Evolutionary conservation across 2,888 invertebrate genomes (phyloP).

Genomic region (Sinohyriopsis cumingii): DNA sequence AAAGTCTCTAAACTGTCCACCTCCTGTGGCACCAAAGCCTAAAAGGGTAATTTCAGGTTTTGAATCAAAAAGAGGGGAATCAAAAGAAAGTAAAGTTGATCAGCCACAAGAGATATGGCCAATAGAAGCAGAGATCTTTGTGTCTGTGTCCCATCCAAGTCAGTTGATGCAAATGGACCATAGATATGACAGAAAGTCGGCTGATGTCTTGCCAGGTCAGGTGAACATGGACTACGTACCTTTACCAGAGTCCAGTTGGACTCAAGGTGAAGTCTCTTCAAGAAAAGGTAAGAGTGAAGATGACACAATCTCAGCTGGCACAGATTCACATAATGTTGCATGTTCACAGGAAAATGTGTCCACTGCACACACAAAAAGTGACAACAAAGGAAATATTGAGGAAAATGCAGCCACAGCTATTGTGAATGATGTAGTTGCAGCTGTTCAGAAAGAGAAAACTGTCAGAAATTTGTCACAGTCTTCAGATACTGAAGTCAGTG

Average conservation of each 20-base stretch:
- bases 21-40: slow-evolving; percentile 54
- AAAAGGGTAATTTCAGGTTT: slow-evolving; percentile 4
- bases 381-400: slow-evolving; percentile 12
- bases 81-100: slow-evolving; percentile 5
- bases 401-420: slow-evolving; percentile 25
- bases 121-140: slow-evolving; percentile 47
- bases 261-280: slow-evolving; percentile 25
- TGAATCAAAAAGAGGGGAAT: too few species aligned
- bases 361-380: slow-evolving; percentile 1
- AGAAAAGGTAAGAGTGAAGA: slow-evolving; percentile 3
- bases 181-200: slow-evolving; percentile 10
- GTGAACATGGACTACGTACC: slow-evolving; percentile 18
- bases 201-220: slow-evolving; percentile 18
- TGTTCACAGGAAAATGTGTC: slow-evolving; percentile 4
- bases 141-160: slow-evolving; percentile 32
- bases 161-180: neutral
- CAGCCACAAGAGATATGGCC: slow-evolving; percentile 25
- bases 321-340: slow-evolving; percentile 6
- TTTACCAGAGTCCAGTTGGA: slow-evolving; percentile 13
- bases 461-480: too few species aligned
- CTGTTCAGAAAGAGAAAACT: neutral
- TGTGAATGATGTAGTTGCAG: slow-evolving; percentile 1
- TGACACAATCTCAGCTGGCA: neutral
- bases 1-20: slow-evolving; percentile 28
- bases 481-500: too few species aligned